phyloP scores from a whole-genome alignment of 2,888 invertebrate species.

The Clivina fossor region DNA sequence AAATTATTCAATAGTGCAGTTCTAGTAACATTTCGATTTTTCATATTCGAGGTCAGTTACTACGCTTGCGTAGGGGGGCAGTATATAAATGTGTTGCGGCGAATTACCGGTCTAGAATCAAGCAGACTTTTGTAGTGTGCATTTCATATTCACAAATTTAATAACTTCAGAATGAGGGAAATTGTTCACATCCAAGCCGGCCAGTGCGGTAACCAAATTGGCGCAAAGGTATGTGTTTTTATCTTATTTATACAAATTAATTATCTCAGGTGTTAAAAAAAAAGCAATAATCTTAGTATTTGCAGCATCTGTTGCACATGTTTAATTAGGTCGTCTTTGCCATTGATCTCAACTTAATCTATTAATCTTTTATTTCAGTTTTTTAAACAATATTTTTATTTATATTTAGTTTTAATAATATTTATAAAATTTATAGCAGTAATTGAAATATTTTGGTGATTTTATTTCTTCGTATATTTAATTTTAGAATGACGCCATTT shows the following conservation, averaged over 20 bases:
- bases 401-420: no score
- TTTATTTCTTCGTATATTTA: neutral
- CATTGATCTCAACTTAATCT: no score
- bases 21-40: constrained; percentile 9
- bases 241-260: constrained; percentile 13
- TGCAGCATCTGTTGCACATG: constrained; percentile 17
- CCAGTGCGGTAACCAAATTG: constrained; percentile 80
- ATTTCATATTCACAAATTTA: constrained; percentile 20
- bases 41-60: constrained; percentile 7
- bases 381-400: neutral
- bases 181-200: constrained; percentile 87
- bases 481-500: constrained; percentile 22
- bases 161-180: constrained; percentile 72
- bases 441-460: constrained; percentile 7
- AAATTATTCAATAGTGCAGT: constrained; percentile 3
- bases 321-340: constrained; percentile 12
- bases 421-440: neutral
- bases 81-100: constrained; percentile 12
- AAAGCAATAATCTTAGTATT: neutral
- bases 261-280: constrained; percentile 9
- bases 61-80: constrained; percentile 31
- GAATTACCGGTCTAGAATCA: constrained; percentile 17
- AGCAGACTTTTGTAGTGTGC: constrained; percentile 31
- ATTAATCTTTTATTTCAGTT: constrained; percentile 10
- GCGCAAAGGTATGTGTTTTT: constrained; percentile 71